These are phyloP conservation scores for Euzophera pinguis DNA, from an alignment of 2,888 invertebrate genomes.

Conservation along the genomic window DNA sequence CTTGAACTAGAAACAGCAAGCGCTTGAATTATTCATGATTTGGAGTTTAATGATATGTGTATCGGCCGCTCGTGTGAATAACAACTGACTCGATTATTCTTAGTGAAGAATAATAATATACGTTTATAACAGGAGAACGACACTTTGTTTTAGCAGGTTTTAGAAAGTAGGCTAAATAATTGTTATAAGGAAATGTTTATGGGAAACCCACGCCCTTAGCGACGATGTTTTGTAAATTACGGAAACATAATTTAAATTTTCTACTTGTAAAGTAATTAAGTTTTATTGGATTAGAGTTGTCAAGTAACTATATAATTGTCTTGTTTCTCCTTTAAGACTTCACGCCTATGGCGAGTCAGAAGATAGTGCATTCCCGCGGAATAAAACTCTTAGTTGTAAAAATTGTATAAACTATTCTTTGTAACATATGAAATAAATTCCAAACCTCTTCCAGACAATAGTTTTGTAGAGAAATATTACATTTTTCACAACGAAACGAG, in stretches of 20 bases:
- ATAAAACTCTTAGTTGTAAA: background rate
- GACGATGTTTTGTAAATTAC: background rate
- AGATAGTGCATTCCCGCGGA: too few species aligned
- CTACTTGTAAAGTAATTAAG: too few species aligned
- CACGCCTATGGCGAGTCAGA: too few species aligned
- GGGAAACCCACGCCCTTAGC: background rate
- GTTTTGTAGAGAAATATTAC: background rate
- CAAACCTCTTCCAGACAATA: too few species aligned
- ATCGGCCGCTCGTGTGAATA: conserved; percentile 5
- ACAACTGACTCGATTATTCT: conserved; percentile 2
- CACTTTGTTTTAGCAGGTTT: background rate
- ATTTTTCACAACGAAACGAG: background rate
- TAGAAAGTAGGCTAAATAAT: background rate
- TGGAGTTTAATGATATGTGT: conserved; percentile 12
- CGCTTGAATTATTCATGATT: conserved; percentile 28
- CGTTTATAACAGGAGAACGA: conserved; percentile 6
- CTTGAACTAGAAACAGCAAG: conserved; percentile 36
- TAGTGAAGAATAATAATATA: conserved; percentile 6
- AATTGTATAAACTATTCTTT: too few species aligned
- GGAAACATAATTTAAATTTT: background rate
- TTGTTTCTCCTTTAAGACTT: too few species aligned
- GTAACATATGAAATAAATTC: too few species aligned
- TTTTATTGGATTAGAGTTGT: too few species aligned
- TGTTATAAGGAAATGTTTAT: conserved; percentile 1
- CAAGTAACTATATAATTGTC: too few species aligned